Base-by-base conservation (phyloP, 2,888 invertebrate genomes). In the Anticlea derivata region DNA sequence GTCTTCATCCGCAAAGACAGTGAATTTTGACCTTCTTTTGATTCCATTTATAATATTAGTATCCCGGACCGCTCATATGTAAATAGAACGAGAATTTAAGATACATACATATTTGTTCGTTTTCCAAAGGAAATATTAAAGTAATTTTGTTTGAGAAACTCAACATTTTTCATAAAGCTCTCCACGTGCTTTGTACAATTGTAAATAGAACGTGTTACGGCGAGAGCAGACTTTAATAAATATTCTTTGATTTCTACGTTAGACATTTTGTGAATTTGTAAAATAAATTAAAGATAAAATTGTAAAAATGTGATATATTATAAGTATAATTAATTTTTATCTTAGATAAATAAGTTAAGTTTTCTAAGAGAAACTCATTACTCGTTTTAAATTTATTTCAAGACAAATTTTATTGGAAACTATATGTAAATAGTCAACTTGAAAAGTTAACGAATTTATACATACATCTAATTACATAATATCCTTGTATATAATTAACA, bases 221-320 rank as follows among this genome's bases (percentile, higher is more conserved):
- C 45, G 26, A 38, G 23, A 7, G 41, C 30, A 39, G 52, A 63
- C 23, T 50, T 54, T 48, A 37, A 59, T 47, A 50, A 37, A 23
- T 40, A 47, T 50, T 51, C 44, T 43, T 37, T 8, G 46, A 40
- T 55, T 55, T 50, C 29, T 37, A 29, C 5, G 24, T 43, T 22
- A 50, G 17, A 45, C 5, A 35, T 44, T 30, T 13, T 53, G 48
- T 59, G 52, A 57, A 65, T 63, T 55, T 58, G 58, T 61, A 58
- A 7, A 60, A 48, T 58, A 11, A 12, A 39, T 56, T 41, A 58
- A 50, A 54, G 40, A 22, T 44, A 58, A 58, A 63, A 60, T 55
- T 68, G 63, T 66, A 75, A 74, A 73, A 75, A 73, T 75, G 75
- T 75, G 73, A 75, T 75, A 75, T 75, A 75, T 24, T 39, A 17